Evolutionary conservation across 2,113 vertebrate species (phyloP), one percentile per base, ranked within the genome.

Genomic region (Saccopteryx bilineata): DNA sequence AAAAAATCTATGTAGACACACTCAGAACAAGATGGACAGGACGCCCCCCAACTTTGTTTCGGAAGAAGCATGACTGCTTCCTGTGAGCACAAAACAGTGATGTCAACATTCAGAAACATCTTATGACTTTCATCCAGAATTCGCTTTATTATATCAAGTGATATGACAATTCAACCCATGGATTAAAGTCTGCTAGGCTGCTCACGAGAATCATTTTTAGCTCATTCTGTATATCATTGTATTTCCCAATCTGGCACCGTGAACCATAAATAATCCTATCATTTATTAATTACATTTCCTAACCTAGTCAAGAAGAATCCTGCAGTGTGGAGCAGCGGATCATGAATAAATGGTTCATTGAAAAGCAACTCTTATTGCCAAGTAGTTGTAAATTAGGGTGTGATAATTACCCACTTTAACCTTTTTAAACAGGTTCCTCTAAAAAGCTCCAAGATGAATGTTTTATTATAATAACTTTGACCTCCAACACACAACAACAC

Each of bases 181-280:
- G 97, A 98, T 98, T 98, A 98, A 98, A 98, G 97, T 79, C 83
- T 39, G 96, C 96, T 90, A 96, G 96, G 89, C 39, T 96, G 94
- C 95, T 96, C 95, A 84, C 33, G 79, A 97, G 96, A 97, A 97
- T 91, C 96, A 96, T 97, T 97, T 97, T 97, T 97, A 98, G 90
- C 97, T 96, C 97, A 74, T 97, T 98, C 96, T 97, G 96, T 96
- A 54, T 97, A 98, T 98, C 97, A 97, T 98, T 98, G 98, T 98
- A 96, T 97, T 98, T 98, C 94, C 92, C 97, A 98, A 98, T 98
- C 98, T 98, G 98, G 97, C 98, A 98, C 98, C 91, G 0, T 97
- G 98, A 98, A 98, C 98, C 98, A 98, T 98, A 98, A 98, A 99
- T 98, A 98, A 99, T 98, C 98, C 98, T 98, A 98, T 98, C 97